Evolutionary conservation across 2,888 invertebrate genomes (phyloP), one percentile per base, ranked within the genome.

Genomic region (Chloroclysta siterata): DNA sequence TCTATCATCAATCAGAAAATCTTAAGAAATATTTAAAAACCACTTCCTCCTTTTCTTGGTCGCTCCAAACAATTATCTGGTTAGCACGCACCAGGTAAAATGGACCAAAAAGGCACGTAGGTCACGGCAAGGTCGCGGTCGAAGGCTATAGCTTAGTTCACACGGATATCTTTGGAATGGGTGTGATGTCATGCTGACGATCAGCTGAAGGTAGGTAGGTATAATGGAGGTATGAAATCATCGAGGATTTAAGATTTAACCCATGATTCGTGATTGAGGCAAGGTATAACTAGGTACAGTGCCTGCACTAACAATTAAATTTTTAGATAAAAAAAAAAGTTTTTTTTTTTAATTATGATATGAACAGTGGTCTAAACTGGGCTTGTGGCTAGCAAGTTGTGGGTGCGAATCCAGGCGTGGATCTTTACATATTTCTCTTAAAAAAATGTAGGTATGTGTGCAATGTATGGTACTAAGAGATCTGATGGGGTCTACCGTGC

Each of bases 141-240:
- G 36, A 57, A 60, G 56, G 60, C 53, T 60, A 48, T 28, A 54
- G 52, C 53, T 50, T 48, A 60, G 64, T 72, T 70, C 72, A 70
- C 72, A 72, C 72, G 70, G 63, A 60, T 66, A 55, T 61, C 46
- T 52, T 46, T 41, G 62, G 55, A 42, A 53, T 65, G 66, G 65
- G 66, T 61, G 60, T 70, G 68, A 70, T 70, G 61, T 66, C 69
- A 69, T 48, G 28, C 56, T 56, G 60, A 48, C 48, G 13, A 7
- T 2, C 29, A 29, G 47, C 15, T 15, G 46, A 29, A 54, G 33
- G 42, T 53, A 53, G 36, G 17, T 15, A 52, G 22, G 22, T 22
- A 22, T 22, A 22, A 42, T 41, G 11, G 5, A 48, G n/a, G 53
- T 53, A 66, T 71, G 71, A 71, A 71, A 63, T 71, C 71, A 69